Base-by-base conservation (phyloP, 1,140 invertebrate species). In the Zaprionus taronus region DNA sequence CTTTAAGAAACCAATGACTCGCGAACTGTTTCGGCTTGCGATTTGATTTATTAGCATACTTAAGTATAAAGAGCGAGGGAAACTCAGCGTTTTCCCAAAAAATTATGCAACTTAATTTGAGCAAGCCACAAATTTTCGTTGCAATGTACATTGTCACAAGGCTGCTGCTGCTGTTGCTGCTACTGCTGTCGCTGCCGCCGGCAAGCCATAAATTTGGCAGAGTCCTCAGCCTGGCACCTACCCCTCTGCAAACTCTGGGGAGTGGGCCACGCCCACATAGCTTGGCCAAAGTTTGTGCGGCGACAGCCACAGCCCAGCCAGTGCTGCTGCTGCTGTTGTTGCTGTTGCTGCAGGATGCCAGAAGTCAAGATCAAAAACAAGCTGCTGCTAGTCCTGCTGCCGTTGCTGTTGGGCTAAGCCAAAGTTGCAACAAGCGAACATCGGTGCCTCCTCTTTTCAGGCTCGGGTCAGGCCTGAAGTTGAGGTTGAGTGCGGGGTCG, bases 351-450 rank as follows among this genome's bases (percentile, higher is more conserved):
- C 70, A 64, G 73, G 77, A 83, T 63, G 77, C 24, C 72, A 83
- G 61, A 77, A 83, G 81, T 83, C 81, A 77, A 81, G 78, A 84
- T 84, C 82, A 77, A 84, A 81, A 85, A 79, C 81, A 84, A 84
- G 71, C 64, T 68, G 74, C 74, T 77, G 20, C 73, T 56, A 26
- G 14, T 63, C 44, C 44, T 51, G 44, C 44, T 51, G 26, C 12
- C 14, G 12, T 15, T 55, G 62, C 31, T 56, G 31, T 20, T 38
- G 58, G 38, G 73, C 61, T 57, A 72, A 72, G 62, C 68, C 61
- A 78, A 80, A 83, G 77, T 84, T 83, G 78, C 66, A 73, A 55
- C 81, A 70, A 84, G 62, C 62, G 60, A 65, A 26, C 41, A 51
- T 68, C 36, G 34, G 5, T 62, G 44, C 20, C n/a, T 47, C 68